phyloP scores from a whole-genome alignment of 1,140 invertebrate species.

The Papilio machaon region DNA sequence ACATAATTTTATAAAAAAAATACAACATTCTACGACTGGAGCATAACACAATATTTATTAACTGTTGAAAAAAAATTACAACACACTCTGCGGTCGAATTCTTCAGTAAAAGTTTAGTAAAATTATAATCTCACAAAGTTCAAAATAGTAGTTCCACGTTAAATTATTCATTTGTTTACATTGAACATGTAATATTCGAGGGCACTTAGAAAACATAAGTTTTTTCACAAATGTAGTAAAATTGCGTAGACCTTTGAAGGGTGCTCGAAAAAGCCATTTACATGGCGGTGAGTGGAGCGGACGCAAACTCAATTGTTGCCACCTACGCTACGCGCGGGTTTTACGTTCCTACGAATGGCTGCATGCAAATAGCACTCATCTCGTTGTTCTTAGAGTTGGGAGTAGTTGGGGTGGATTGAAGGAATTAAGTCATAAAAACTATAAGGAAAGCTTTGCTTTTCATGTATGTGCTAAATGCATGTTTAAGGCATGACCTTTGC shows the following conservation, averaged over 20 bases:
- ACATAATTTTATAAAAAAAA: too few species aligned
- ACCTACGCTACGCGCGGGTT: slow-evolving; percentile 70
- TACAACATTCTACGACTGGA: too few species aligned
- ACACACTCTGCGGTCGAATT: too few species aligned
- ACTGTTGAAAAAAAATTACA: too few species aligned
- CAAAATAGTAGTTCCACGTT: background rate
- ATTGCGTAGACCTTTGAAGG: slow-evolving; percentile 54
- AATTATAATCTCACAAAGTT: background rate
- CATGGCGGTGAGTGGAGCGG: slow-evolving; percentile 47
- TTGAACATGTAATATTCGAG: background rate
- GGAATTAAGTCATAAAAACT: slow-evolving; percentile 30
- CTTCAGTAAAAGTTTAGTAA: background rate
- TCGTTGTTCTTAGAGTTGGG: slow-evolving; percentile 59
- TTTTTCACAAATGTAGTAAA: slow-evolving; percentile 60
- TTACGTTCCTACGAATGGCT: slow-evolving; percentile 69
- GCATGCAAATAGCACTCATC: slow-evolving; percentile 67
- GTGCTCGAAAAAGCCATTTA: slow-evolving; percentile 57
- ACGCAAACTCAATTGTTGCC: slow-evolving; percentile 59
- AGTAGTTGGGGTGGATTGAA: slow-evolving; percentile 31
- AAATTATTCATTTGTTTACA: background rate
- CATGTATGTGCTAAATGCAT: background rate
- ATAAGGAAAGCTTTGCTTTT: background rate
- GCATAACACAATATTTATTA: too few species aligned
- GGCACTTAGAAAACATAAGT: slow-evolving; percentile 58
- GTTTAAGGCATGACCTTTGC: background rate